Conservation (phyloP, 2,797 vertebrate genomes). For the Cossypha caffra region DNA sequence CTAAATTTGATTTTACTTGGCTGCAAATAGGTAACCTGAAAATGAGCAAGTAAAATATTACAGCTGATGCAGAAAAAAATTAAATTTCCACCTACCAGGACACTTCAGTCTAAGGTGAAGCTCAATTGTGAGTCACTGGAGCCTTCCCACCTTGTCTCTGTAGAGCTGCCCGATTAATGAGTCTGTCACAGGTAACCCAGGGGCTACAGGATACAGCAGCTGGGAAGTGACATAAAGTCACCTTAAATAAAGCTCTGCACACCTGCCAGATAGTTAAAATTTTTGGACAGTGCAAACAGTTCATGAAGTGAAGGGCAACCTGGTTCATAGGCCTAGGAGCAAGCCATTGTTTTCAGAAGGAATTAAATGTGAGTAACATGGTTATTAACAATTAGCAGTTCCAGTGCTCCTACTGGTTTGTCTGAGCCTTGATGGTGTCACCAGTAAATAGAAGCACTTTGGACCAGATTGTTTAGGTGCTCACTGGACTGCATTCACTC, state of each 20-base stretch:
- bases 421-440: background rate
- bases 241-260: background rate
- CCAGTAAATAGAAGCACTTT: background rate
- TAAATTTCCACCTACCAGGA: background rate
- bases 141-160: background rate
- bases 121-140: background rate
- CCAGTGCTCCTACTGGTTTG: background rate
- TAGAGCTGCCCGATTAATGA: background rate
- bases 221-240: background rate
- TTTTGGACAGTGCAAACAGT: background rate
- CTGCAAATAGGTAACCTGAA: background rate
- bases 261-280: background rate
- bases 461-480: background rate
- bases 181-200: background rate
- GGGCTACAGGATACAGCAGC: background rate
- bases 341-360: background rate
- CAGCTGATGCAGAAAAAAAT: background rate
- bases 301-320: background rate
- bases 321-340: background rate
- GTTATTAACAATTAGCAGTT: background rate
- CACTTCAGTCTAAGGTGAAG: background rate
- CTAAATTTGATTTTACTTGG: slow-evolving; percentile 13
- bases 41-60: background rate
- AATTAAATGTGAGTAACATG: background rate
- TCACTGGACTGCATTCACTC: background rate